These are phyloP conservation scores for Meloidogyne floridensis DNA, from an alignment of 1,140 invertebrate genomes.

Conservation along the genomic window DNA sequence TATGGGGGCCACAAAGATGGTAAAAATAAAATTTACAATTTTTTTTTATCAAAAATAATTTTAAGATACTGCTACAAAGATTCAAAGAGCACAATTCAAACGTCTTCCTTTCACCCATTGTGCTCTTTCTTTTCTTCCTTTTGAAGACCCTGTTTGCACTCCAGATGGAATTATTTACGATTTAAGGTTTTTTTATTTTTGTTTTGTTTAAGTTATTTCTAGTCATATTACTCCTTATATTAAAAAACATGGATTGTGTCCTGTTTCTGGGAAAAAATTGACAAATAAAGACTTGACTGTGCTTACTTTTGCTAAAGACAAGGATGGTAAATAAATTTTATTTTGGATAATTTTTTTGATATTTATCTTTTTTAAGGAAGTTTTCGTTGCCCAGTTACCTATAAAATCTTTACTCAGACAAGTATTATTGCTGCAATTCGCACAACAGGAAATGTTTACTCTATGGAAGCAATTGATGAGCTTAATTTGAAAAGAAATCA, in stretches of 20 bases:
- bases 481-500: slow-evolving; percentile 91
- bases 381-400: slow-evolving; percentile 92
- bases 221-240: slow-evolving; percentile 82
- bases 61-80: slow-evolving; percentile 52
- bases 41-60: slow-evolving; percentile 21
- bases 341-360: slow-evolving; percentile 2
- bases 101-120: slow-evolving; percentile 83
- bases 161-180: slow-evolving; percentile 85
- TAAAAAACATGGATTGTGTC: slow-evolving; percentile 90
- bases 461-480: slow-evolving; percentile 91
- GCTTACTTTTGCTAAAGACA: slow-evolving; percentile 85
- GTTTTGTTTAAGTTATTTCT: slow-evolving; percentile 28
- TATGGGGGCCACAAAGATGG: slow-evolving; percentile 64
- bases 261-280: slow-evolving; percentile 85
- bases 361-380: slow-evolving; percentile 67
- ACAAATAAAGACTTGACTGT: slow-evolving; percentile 84
- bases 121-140: slow-evolving; percentile 84
- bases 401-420: slow-evolving; percentile 89
- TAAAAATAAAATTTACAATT: slow-evolving; percentile 16
- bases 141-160: slow-evolving; percentile 85
- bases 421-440: slow-evolving; percentile 86
- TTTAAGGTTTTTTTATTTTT: slow-evolving; percentile 67
- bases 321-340: slow-evolving; percentile 70
- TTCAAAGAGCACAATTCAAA: slow-evolving; percentile 75
- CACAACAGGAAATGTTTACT: slow-evolving; percentile 93